Base-by-base conservation (phyloP, 2,113 vertebrate genomes). In the Ornithorhynchus anatinus region DNA sequence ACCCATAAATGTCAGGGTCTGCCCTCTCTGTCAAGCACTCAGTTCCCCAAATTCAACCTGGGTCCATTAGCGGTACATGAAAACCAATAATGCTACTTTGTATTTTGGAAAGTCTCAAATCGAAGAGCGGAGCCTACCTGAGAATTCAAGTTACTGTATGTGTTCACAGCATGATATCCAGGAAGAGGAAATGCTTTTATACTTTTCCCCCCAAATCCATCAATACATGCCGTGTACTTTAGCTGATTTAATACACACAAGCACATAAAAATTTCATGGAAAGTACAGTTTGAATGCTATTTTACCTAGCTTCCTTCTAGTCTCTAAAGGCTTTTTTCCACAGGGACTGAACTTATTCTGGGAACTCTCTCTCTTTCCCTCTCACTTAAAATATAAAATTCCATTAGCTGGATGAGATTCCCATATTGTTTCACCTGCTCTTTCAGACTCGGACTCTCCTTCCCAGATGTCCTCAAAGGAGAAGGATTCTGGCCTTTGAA, bases 221-320 rank as follows among this genome's bases (percentile, higher is more conserved):
- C 70, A 89, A 31, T 43, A 60, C n/a, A 52, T 14, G 17, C 68
- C 56, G 72, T 77, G 80, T 83, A 43, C 65, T 78, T 89, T 59
- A 85, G 71, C 76, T 77, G 83, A 80, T 81, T 85, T 86, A 81
- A 89, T 69, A 80, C 40, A 77, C 48, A 82, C 17, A 57, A 78
- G 4, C 67, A 68, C 77, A 91, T 88, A 89, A 91, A 91, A 92
- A 77, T 90, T 92, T 89, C 56, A 89, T 87, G 71, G 70, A 53
- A 86, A 90, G 83, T 37, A 80, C 70, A 91, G 80, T 45, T 79
- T 76, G 84, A 87, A 70, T 70, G 73, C 79, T 85, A 45, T 80
- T 86, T 91, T 86, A 74, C 82, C 81, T 85, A 67, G 61, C 56
- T 82, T 74, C 63, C 33, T 81, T 77, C 80, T 84, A 58, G 47